These are phyloP conservation scores for Cylloceria caligata DNA, from an alignment of 2,888 invertebrate genomes.

Conservation along the genomic window DNA sequence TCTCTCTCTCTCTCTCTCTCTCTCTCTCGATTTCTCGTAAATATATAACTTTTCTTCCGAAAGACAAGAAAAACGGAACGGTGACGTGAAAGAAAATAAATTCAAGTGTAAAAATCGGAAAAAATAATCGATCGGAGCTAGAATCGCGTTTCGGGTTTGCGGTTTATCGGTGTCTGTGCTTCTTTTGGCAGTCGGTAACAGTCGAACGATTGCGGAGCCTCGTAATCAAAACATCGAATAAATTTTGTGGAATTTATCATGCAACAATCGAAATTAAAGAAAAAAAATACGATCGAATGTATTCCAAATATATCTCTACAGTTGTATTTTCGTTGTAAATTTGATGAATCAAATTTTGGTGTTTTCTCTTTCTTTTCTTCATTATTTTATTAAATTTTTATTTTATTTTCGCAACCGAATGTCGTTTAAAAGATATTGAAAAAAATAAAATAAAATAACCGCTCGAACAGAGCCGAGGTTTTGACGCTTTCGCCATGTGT, in stretches of 20 bases:
- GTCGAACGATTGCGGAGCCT: conserved; percentile 31
- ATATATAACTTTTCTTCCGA: conserved; percentile 27
- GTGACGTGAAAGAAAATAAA: background rate
- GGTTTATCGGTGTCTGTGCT: conserved; percentile 36
- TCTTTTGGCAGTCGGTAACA: conserved; percentile 36
- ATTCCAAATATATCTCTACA: conserved; percentile 6
- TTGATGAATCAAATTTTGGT: background rate
- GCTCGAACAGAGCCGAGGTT: conserved; percentile 25
- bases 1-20: background rate
- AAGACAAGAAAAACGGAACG: conserved; percentile 12
- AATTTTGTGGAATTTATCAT: conserved; percentile 15
- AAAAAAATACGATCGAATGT: conserved; percentile 3
- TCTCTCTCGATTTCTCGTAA: conserved; percentile 18
- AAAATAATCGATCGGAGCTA: conserved; percentile 10
- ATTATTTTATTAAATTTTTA: background rate
- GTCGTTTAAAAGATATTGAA: conserved; percentile 31
- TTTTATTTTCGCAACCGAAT: conserved; percentile 34
- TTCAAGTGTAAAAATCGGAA: conserved; percentile 13
- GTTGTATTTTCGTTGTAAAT: conserved; percentile 18
- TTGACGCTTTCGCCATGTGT: conserved; percentile 42
- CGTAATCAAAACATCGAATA: conserved; percentile 8
- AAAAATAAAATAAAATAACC: too few species aligned
- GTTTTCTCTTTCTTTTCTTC: background rate
- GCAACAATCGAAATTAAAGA: background rate
- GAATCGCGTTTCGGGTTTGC: conserved; percentile 16